Evolutionary conservation across 2,888 invertebrate genomes (phyloP), one percentile per base, ranked within the genome.

Genomic region (Meloe dianella): DNA sequence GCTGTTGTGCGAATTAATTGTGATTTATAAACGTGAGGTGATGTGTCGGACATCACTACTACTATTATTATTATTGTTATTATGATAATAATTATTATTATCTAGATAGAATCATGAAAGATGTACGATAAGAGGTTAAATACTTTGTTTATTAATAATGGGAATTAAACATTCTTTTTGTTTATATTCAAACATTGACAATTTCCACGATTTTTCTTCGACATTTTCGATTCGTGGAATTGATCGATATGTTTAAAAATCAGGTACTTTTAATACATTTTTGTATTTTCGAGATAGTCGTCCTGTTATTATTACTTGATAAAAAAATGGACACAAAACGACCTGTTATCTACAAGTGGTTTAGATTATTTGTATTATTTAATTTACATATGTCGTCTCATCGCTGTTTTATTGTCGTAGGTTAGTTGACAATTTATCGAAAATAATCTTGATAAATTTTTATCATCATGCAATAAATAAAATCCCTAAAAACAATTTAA

Each of bases 371-470:
- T 22, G 0, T 3, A 54, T 14, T n/a, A n/a, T n/a, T n/a, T 54
- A 22, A 54, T 54, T 54, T 24, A 24, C 54, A 24, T 54, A 54
- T 12, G 3, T 14, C 24, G 2, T n/a, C n/a, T n/a, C 54, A 24
- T 54, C 24, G 10, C 8, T 51, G 10, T 22, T 22, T 20, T 24
- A 20, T 54, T 54, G 54, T 54, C 2, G 24, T 54, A 54, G 54
- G 54, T 54, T 54, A 54, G 54, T 54, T 22, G 17, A 5, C 20
- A 8, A 47, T 47, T 54, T 54, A 51, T 24, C 54, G 24, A 12
- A 54, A 54, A 54, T 54, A 54, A 54, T 54, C 54, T 54, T 54
- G 54, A 54, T 54, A 24, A 54, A 54, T 54, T 20, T 17, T 47
- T 22, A 22, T 51, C 14, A 4, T 54, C 10, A 51, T 24, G 24